Percentiles rank a stretch among this genome's conserved stretches.
phyloP scores from a whole-genome alignment of 1,140 invertebrate species.

The Elysia chlorotica region DNA sequence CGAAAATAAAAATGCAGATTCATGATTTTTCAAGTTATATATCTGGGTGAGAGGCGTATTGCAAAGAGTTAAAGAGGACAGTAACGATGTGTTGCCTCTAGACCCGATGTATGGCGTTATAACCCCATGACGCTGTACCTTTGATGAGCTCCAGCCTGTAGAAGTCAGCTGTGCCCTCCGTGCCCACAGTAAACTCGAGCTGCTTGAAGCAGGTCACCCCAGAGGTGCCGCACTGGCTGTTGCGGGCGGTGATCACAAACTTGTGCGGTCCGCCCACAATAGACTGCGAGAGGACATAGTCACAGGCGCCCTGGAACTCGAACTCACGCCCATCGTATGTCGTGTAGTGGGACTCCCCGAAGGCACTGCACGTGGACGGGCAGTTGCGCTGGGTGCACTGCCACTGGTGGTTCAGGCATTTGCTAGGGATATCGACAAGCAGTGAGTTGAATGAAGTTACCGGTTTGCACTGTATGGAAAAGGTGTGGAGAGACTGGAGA shows the following conservation, averaged over 20 bases:
- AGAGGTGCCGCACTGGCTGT: conserved; percentile 81
- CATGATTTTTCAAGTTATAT: no score
- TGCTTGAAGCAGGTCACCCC: conserved; percentile 88
- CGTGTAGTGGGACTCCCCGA: conserved; percentile 74
- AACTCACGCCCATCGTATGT: conserved; percentile 84
- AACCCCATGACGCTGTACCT: no score
- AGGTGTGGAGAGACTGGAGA: no score
- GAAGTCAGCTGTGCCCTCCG: conserved; percentile 36
- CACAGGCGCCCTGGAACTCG: conserved; percentile 87
- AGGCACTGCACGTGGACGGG: conserved; percentile 68
- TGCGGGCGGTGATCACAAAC: conserved; percentile 64
- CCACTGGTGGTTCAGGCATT: conserved; percentile 49
- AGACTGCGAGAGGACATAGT: conserved; percentile 79
- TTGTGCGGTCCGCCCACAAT: conserved; percentile 24
- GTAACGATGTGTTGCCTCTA: no score
- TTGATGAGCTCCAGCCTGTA: conserved; percentile 49
- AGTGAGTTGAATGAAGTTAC: no score
- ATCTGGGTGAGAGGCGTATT: no score
- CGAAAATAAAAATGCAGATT: no score
- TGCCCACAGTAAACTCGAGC: conserved; percentile 69
- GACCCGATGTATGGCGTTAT: no score
- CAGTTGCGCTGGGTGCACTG: conserved; percentile 58
- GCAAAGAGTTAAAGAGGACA: no score
- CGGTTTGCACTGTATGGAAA: no score
- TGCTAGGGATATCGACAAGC: no score